phyloP scores from a whole-genome alignment of 37 sponge, comb jelly and placozoan genomes.

The Dysidea cf. avara region DNA sequence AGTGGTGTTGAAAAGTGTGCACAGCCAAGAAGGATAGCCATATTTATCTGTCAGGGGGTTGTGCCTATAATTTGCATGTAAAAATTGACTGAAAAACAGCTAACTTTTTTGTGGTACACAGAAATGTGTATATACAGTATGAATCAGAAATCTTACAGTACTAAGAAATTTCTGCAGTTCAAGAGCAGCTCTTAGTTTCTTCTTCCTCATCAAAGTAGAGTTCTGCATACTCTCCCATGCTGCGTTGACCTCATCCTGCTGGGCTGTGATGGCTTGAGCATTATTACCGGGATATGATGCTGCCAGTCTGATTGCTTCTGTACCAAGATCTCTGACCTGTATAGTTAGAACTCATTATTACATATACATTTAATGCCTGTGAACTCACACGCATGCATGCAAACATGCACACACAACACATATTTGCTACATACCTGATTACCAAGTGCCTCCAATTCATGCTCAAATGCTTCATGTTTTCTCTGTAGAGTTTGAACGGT shows the following conservation, averaged over 20 bases:
- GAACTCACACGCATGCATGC: no score
- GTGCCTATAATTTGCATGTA: neutral
- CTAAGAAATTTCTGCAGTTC: constrained; percentile 87
- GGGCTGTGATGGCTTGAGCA: constrained; percentile 51
- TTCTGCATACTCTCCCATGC: constrained; percentile 82
- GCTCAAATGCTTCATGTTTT: constrained; percentile 83
- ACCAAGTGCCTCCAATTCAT: constrained; percentile 77
- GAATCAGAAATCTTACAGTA: constrained; percentile 55
- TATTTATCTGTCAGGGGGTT: neutral
- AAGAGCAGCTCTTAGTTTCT: constrained; percentile 66
- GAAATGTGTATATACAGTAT: constrained; percentile 1
- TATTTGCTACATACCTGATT: constrained; percentile 50
- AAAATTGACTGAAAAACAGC: neutral
- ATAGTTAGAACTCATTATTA: no score
- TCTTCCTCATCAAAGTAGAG: constrained; percentile 58
- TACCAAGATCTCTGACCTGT: constrained; percentile 69
- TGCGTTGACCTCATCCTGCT: constrained; percentile 60
- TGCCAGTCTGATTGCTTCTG: constrained; percentile 66
- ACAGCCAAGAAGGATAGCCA: neutral
- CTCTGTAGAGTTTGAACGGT: constrained; percentile 79
- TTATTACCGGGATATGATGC: constrained; percentile 76
- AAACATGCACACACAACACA: no score
- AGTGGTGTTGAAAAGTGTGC: neutral
- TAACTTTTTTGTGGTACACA: constrained; percentile 2
- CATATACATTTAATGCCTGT: no score